Evolutionary conservation across 2,113 vertebrate species (phyloP).

Genomic region (Zosterops pallidus): DNA sequence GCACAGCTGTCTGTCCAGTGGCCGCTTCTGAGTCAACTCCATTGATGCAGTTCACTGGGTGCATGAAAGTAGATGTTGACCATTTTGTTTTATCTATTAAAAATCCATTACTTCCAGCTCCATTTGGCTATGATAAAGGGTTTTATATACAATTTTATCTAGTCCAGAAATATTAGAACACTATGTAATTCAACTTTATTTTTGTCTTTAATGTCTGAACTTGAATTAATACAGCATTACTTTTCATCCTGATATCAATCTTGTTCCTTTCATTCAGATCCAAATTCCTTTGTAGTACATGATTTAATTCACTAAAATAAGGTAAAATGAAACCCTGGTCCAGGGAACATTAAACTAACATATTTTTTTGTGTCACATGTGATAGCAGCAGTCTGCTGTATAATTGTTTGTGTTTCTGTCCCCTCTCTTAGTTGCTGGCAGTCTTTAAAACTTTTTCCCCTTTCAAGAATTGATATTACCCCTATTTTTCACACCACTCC

Average conservation of each 20-base stretch:
- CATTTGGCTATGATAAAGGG: neutral
- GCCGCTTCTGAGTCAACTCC: neutral
- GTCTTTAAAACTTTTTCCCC: neutral
- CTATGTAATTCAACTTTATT: conserved; percentile 37
- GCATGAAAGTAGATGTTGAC: neutral
- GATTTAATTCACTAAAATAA: conserved; percentile 38
- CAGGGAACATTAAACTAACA: conserved; percentile 5
- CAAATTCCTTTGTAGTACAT: conserved; percentile 32
- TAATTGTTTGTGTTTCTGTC: neutral
- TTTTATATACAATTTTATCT: conserved; percentile 34
- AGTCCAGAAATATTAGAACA: conserved; percentile 39
- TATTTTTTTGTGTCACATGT: neutral
- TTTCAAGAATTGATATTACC: neutral
- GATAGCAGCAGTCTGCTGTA: neutral
- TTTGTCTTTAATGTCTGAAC: conserved; percentile 53
- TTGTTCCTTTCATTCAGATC: conserved; percentile 23
- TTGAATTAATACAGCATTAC: neutral
- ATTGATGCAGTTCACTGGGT: neutral
- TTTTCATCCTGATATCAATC: conserved; percentile 7
- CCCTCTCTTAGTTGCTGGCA: neutral
- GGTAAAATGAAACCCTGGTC: conserved; percentile 38
- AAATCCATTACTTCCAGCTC: neutral
- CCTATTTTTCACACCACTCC: neutral
- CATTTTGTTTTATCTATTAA: neutral
- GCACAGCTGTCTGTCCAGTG: neutral